A percentile compares a stretch with the other conserved stretches of the same genome.
These are phyloP conservation scores for Eueides isabella DNA, from an alignment of 1,140 invertebrate genomes.

Conservation along the genomic window DNA sequence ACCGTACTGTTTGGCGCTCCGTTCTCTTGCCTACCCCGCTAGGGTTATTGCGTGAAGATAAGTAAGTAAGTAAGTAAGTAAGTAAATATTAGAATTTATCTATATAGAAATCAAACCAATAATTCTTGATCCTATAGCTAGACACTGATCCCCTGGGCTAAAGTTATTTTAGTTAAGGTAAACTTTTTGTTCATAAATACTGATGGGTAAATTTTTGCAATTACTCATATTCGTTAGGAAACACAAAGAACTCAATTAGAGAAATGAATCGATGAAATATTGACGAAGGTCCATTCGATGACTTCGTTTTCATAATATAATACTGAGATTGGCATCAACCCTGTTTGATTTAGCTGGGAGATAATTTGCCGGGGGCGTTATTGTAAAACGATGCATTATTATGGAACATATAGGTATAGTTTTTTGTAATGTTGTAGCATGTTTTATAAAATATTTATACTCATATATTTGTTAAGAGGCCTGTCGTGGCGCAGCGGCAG, in stretches of 20 bases:
- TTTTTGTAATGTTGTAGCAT: too few relatives aligned
- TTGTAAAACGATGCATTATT: conserved; percentile 5
- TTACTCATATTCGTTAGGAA: too few relatives aligned
- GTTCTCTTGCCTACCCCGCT: too few relatives aligned
- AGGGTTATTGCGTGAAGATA: too few relatives aligned
- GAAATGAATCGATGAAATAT: not conserved
- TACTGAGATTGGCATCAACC: not conserved
- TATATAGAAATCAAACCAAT: not conserved
- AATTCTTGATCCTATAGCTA: not conserved
- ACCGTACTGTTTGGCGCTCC: too few relatives aligned
- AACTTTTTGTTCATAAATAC: too few relatives aligned
- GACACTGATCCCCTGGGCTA: not conserved
- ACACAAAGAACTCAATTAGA: not conserved
- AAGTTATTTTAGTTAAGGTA: not conserved
- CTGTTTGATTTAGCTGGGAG: not conserved
- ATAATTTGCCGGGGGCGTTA: not conserved
- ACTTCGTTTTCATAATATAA: not conserved
- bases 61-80: too few relatives aligned
- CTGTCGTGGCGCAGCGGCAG: too few relatives aligned
- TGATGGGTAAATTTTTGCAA: too few relatives aligned
- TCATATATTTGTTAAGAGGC: too few relatives aligned
- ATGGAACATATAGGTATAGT: not conserved
- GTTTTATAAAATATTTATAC: too few relatives aligned
- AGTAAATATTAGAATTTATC: too few relatives aligned
- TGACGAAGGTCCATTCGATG: not conserved